Evolutionary conservation across 1,140 invertebrate genomes (phyloP).

Genomic region (Fopius arisanus): DNA sequence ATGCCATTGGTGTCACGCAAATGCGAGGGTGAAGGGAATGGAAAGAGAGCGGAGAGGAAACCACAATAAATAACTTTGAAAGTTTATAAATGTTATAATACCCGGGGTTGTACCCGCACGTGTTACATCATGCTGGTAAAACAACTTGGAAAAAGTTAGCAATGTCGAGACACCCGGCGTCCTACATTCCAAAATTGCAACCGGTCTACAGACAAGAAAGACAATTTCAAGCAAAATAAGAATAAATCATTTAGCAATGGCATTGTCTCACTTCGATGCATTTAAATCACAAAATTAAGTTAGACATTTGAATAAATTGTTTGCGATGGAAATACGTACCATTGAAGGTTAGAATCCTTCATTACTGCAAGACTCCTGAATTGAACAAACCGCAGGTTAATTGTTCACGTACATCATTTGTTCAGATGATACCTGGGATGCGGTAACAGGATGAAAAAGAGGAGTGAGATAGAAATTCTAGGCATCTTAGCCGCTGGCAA

Average conservation of each 20-base stretch:
- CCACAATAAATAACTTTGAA: neutral
- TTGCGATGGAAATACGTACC: no score
- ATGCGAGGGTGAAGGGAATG: neutral
- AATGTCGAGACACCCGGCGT: neutral
- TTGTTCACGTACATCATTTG: neutral
- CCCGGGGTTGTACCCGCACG: neutral
- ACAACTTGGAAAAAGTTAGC: neutral
- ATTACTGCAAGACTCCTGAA: neutral
- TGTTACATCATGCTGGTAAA: neutral
- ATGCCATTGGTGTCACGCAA: neutral
- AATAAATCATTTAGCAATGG: no score
- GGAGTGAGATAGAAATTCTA: neutral
- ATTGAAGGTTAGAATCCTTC: neutral
- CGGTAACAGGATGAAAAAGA: neutral
- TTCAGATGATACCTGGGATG: neutral
- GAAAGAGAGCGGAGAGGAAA: neutral
- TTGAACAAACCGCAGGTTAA: neutral
- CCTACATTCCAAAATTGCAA: neutral
- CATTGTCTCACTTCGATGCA: no score
- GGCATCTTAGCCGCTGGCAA: slow-evolving; percentile 18
- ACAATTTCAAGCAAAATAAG: neutral
- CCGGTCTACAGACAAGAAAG: neutral
- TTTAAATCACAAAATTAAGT: no score
- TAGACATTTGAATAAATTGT: no score
- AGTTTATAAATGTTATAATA: neutral